Evolutionary conservation across 2,113 vertebrate genomes (phyloP), one percentile per base, ranked within the genome.

Genomic region (Calyptomena viridis): DNA sequence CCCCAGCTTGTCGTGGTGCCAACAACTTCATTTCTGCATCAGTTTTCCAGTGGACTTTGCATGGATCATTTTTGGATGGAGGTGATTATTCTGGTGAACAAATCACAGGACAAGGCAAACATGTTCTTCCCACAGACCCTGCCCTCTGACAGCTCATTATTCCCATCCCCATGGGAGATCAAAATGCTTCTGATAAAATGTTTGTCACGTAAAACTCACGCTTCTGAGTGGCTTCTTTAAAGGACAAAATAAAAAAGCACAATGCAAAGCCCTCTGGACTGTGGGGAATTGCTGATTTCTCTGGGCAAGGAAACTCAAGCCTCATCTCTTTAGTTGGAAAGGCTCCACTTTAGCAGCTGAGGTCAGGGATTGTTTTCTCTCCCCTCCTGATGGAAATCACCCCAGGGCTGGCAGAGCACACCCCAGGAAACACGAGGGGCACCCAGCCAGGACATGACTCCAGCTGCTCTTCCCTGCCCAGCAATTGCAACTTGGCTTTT

Each of bases 351-450:
- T 5, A 23, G 56, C 91, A 44, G n/a, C 44, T 58, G 79, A 86
- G 83, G 27, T 56, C 2, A 33, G 37, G 80, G 69, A 49, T 80
- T 90, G 69, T 89, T 92, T 56, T 90, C 88, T 77, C 63, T 67
- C 31, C 88, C 33, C 21, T 88, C 16, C 24, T 50, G 93, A 85
- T 6, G 19, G 90, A 95, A 96, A 75, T 74, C 84, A 93, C 96
- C 93, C 30, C 31, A 64, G 88, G 79, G 47, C 81, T 96, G 95
- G 94, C 95, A 96, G 55, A 58, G 92, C 85, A 56, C 49, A 50
- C 67, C 35, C 21, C 60, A 69, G 94, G 95, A 95, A 95, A 44
- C 27, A 15, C 22, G 1, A 30, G 19, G 93, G 88, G 95, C 94
- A 71, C 21, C 7, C 39, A 9, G 92, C 95, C 94, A 96, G 90